phyloP scores from a whole-genome alignment of 2,797 vertebrate genomes.

The Myioborus miniatus region DNA sequence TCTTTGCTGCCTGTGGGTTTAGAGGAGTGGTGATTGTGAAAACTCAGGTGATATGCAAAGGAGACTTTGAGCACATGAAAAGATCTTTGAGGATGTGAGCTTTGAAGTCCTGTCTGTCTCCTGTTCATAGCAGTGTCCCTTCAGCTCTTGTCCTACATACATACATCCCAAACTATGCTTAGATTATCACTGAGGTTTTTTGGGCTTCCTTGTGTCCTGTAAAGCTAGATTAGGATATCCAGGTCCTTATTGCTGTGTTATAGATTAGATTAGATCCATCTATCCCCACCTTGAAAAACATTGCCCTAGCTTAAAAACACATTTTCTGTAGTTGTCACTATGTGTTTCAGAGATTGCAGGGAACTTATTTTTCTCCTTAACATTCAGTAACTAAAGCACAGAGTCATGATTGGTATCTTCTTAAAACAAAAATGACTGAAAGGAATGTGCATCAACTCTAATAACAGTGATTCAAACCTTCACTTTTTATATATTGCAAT shows the following conservation, averaged over 20 bases:
- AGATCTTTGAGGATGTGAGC: background rate
- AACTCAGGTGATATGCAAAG: background rate
- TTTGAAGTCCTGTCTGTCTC: background rate
- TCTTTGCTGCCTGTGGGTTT: background rate
- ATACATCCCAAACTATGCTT: background rate
- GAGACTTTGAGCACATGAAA: background rate
- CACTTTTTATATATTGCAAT: constrained; percentile 43
- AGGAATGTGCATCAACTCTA: background rate
- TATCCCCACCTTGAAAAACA: background rate
- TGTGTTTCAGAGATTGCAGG: background rate
- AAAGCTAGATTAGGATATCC: background rate
- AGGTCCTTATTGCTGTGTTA: background rate
- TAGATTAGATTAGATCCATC: background rate
- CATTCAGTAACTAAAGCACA: background rate
- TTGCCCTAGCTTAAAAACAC: background rate
- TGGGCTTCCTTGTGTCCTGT: background rate
- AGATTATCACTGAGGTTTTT: background rate
- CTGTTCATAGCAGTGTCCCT: background rate
- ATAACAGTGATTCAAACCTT: constrained; percentile 21
- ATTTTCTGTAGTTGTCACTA: background rate
- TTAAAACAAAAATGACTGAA: constrained; percentile 17
- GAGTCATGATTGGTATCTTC: background rate
- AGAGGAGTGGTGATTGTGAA: background rate
- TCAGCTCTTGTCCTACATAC: background rate
- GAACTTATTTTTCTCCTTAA: constrained; percentile 9